Base-by-base conservation (phyloP, 2,113 vertebrate species). In the Heptranchias perlo region DNA sequence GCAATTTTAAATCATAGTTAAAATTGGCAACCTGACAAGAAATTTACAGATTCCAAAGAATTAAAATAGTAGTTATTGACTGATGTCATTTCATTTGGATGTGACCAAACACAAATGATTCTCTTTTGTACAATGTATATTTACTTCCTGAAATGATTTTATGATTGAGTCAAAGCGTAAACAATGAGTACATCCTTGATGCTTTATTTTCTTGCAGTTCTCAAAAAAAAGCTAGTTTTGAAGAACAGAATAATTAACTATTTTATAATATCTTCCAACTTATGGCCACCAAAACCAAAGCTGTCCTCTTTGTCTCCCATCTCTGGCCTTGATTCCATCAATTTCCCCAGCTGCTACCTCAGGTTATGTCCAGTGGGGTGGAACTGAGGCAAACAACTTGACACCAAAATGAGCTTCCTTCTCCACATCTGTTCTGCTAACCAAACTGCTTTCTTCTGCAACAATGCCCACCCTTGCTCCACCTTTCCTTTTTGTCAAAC, bases 1-100 rank as follows among this genome's bases (percentile, higher is more conserved):
- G n/a, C n/a, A n/a, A n/a, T n/a, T n/a, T n/a, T 98, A 98, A 98
- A 98, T 98, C 98, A 98, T 62, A 97, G 98, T 97, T 96, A 98
- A 97, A 98, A 98, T 97, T 97, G 97, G 97, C 97, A 96, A 97
- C 96, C 96, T 97, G n/a, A n/a, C 96, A 96, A 97, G 96, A 97
- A 97, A 96, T 96, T 91, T 97, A 96, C 96, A 97, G 97, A 98
- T 97, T 98, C 98, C 97, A 98, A 97, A 98, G 97, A 98, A 96
- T 98, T 98, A 97, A 98, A 98, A 98, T 97, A 97, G 97, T 97
- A 97, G 95, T 97, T 98, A 98, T 96, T 98, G 98, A 99, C 97
- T 98, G 97, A 98, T 98, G 97, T 97, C 98, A 98, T 98, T 98
- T 98, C 97, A 98, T 97, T 98, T 97, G 97, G 97, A 96, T 97